A percentile compares a stretch with the other conserved stretches of the same genome.
These are phyloP conservation scores for Eucidaris tribuloides DNA, from an alignment of 35 echinoderm and acorn worm species.

Conservation along the genomic window DNA sequence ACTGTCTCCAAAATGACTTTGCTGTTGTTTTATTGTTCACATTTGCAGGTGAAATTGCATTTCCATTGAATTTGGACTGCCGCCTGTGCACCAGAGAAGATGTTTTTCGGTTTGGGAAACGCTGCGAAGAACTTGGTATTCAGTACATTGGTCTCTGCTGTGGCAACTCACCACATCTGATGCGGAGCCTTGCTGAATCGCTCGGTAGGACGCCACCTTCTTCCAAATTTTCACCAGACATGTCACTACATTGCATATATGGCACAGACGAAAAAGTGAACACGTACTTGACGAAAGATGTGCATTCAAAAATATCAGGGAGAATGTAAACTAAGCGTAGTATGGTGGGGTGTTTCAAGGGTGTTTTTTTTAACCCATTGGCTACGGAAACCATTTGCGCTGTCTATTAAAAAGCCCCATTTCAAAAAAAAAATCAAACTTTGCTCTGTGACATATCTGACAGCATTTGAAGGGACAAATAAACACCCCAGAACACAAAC, in stretches of 20 bases:
- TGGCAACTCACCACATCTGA: slow-evolving; percentile 67
- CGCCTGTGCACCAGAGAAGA: slow-evolving; percentile 32
- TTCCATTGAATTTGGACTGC: slow-evolving; percentile 57
- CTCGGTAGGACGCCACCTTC: slow-evolving; percentile 53
- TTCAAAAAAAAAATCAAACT: too few species aligned
- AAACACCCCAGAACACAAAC: too few species aligned
- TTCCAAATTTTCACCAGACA: slow-evolving; percentile 48
- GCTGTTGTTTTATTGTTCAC: too few species aligned
- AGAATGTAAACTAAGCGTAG: too few species aligned
- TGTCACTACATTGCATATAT: slow-evolving; percentile 59
- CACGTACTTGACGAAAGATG: not conserved
- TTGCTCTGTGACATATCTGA: too few species aligned
- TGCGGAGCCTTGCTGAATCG: slow-evolving; percentile 46
- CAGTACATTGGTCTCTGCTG: slow-evolving; percentile 76
- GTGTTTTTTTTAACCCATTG: too few species aligned
- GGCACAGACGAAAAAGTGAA: slow-evolving; percentile 33
- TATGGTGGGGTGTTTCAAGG: too few species aligned
- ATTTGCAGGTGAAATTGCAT: slow-evolving; percentile 23
- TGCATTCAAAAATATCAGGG: too few species aligned
- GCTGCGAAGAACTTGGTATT: slow-evolving; percentile 63
- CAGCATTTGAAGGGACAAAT: too few species aligned
- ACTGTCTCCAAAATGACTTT: too few species aligned
- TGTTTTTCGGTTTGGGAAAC: slow-evolving; percentile 51
- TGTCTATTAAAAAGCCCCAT: too few species aligned
- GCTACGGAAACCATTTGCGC: too few species aligned